Conservation (phyloP, 2,888 invertebrate genomes). For the Patella ulyssiponensis region DNA sequence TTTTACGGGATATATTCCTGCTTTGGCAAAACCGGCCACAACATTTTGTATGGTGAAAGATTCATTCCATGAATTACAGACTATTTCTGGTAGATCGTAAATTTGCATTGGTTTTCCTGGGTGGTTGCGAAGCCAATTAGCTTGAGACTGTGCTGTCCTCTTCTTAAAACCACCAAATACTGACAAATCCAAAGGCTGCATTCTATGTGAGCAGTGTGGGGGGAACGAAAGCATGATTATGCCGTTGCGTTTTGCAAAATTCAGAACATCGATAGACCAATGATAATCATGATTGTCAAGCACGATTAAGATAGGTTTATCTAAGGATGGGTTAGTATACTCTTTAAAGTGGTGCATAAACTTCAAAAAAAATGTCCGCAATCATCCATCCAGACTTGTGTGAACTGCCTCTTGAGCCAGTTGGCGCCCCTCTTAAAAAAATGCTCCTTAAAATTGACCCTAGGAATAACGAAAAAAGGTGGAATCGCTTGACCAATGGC, state of each 20-base stretch:
- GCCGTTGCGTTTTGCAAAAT: conserved; percentile 65
- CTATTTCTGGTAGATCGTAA: conserved; percentile 49
- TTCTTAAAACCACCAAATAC: conserved; percentile 68
- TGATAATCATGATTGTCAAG: conserved; percentile 64
- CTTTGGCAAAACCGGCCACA: conserved; percentile 25
- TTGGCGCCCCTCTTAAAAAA: conserved; percentile 17
- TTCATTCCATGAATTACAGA: background rate
- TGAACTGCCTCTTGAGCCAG: conserved; percentile 16
- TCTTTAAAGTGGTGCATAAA: conserved; percentile 61
- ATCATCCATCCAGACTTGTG: conserved; percentile 14
- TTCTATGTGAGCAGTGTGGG: conserved; percentile 70
- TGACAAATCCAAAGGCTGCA: conserved; percentile 72
- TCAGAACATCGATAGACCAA: conserved; percentile 46
- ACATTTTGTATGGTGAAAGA: conserved; percentile 28
- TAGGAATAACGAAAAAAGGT: conserved; percentile 20
- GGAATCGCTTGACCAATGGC: conserved; percentile 18
- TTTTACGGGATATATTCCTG: conserved; percentile 33
- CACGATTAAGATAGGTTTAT: conserved; percentile 51
- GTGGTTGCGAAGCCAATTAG: no score
- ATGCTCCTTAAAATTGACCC: conserved; percentile 21
- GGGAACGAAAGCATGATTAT: conserved; percentile 70
- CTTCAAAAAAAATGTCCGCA: conserved; percentile 47
- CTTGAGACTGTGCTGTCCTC: no score
- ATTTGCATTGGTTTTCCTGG: conserved; percentile 41
- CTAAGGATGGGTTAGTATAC: conserved; percentile 49